These are phyloP conservation scores for Drosophila punjabiensis DNA, from an alignment of 1,140 invertebrate genomes.

Conservation along the genomic window DNA sequence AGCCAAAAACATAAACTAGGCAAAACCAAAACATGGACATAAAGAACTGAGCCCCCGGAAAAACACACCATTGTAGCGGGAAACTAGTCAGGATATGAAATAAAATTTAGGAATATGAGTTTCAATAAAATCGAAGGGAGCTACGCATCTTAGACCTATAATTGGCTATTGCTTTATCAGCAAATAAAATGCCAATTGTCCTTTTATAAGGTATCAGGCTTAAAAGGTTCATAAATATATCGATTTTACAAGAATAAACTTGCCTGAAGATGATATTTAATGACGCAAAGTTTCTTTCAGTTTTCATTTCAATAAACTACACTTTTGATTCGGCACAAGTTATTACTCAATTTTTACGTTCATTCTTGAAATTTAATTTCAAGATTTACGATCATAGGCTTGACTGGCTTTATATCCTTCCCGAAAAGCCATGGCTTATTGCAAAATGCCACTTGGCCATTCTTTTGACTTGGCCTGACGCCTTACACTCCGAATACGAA, in stretches of 20 bases:
- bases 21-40: slow-evolving; percentile 35
- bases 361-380: slow-evolving; percentile 26
- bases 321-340: neutral
- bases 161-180: too few relatives aligned
- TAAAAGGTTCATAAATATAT: too few relatives aligned
- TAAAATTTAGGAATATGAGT: neutral
- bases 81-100: neutral
- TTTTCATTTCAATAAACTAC: neutral
- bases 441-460: slow-evolving; percentile 7
- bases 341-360: slow-evolving; percentile 5
- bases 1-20: slow-evolving; percentile 23
- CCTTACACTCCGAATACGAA: slow-evolving; percentile 16
- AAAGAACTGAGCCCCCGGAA: neutral
- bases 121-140: neutral
- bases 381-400: slow-evolving; percentile 24
- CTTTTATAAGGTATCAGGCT: too few relatives aligned
- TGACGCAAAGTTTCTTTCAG: neutral
- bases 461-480: slow-evolving; percentile 23
- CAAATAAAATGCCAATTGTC: neutral
- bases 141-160: too few relatives aligned
- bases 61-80: neutral
- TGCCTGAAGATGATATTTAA: too few relatives aligned
- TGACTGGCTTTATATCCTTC: slow-evolving; percentile 20
- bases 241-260: too few relatives aligned
- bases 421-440: slow-evolving; percentile 26